Percentiles rank a stretch among this genome's conserved stretches.
These are phyloP conservation scores for Pangasianodon hypophthalmus DNA, from an alignment of 2,113 vertebrate species.

Conservation along the genomic window DNA sequence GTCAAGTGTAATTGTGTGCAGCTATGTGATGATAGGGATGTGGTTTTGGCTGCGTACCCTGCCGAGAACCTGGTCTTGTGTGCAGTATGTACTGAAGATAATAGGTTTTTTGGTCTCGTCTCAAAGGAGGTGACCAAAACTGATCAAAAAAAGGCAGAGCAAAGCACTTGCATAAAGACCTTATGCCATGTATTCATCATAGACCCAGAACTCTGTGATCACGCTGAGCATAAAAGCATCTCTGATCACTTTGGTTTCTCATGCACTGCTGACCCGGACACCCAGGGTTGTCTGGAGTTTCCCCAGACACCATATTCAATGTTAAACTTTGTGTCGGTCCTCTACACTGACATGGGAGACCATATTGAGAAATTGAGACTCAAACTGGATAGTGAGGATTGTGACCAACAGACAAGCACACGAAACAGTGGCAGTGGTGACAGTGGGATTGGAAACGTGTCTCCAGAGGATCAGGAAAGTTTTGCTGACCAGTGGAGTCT, in stretches of 20 bases:
- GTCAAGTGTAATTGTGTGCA: constrained; percentile 89
- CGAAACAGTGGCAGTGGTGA: constrained; percentile 90
- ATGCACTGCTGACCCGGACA: constrained; percentile 89
- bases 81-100: constrained; percentile 88
- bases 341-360: constrained; percentile 91
- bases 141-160: constrained; percentile 70
- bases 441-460: constrained; percentile 86
- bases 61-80: constrained; percentile 92
- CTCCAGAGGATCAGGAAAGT: constrained; percentile 82
- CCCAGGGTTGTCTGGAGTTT: constrained; percentile 88
- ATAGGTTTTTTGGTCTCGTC: constrained; percentile 89
- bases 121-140: constrained; percentile 80
- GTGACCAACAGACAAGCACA: constrained; percentile 78
- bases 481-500: constrained; percentile 78
- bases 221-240: constrained; percentile 86
- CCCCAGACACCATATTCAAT: constrained; percentile 85
- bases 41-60: constrained; percentile 86
- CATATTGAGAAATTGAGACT: constrained; percentile 84
- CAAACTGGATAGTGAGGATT: constrained; percentile 82
- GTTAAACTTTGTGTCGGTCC: constrained; percentile 89
- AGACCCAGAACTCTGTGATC: constrained; percentile 88
- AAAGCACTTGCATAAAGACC: constrained; percentile 72
- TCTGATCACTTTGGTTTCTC: constrained; percentile 85
- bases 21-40: constrained; percentile 83
- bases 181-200: constrained; percentile 96